Conservation (phyloP, 2,113 vertebrate genomes). For the Carassius auratus region DNA sequence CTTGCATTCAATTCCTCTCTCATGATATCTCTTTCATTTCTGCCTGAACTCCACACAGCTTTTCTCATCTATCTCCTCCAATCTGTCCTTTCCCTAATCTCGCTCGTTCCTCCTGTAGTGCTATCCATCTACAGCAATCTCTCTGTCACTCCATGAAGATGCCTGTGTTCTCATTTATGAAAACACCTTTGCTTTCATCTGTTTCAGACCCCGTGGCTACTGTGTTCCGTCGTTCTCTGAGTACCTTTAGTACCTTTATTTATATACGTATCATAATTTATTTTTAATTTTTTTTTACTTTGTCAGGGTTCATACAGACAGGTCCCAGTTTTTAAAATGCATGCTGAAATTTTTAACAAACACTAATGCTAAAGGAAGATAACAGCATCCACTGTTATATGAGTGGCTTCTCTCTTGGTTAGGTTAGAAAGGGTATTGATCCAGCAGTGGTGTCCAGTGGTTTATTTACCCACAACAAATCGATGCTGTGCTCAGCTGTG, state of each 20-base stretch:
- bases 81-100: conserved; percentile 63
- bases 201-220: conserved; percentile 31
- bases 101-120: conserved; percentile 54
- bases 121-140: conserved; percentile 60
- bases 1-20: conserved; percentile 34
- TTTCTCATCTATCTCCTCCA: conserved; percentile 51
- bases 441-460: conserved; percentile 74
- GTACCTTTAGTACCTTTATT: background rate
- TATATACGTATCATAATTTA: background rate
- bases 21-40: conserved; percentile 41
- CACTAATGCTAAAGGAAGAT: conserved; percentile 38
- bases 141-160: conserved; percentile 63
- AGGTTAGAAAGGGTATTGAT: conserved; percentile 69
- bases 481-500: conserved; percentile 71
- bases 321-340: background rate
- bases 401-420: conserved; percentile 50
- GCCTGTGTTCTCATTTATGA: conserved; percentile 56
- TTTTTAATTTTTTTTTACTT: background rate
- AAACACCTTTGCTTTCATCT: conserved; percentile 41
- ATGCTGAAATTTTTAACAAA: conserved; percentile 4
- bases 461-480: conserved; percentile 84
- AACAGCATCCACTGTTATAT: conserved; percentile 37
- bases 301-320: background rate
- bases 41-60: conserved; percentile 50
- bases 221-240: conserved; percentile 37